Evolutionary conservation across 2,888 invertebrate genomes (phyloP), one percentile per base, ranked within the genome.

Genomic region (Theristus sp.): DNA sequence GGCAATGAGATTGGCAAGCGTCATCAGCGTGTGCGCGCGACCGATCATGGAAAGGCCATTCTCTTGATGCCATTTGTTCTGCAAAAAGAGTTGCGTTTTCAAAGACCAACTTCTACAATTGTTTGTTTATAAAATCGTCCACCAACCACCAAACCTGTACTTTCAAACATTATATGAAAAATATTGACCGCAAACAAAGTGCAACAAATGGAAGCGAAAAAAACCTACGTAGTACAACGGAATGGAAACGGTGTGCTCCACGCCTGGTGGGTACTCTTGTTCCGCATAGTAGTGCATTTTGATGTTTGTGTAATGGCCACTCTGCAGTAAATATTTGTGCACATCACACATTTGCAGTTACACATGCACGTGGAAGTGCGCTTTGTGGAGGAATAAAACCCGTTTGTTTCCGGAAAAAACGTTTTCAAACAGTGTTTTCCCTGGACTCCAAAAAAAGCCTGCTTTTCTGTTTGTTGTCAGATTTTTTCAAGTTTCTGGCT

Each of bases 1-100:
- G 0, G 83, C 83, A 68, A 86, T 83, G 26, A 96, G 80, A 72
- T 90, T 87, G 61, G 93, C 89, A 53, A 96, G 78, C 0, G 89
- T 88, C 83, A 93, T 86, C 60, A 96, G 78, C 67, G 96, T 80
- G 74, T 89, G 85, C 70, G 88, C 89, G 2, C 94, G 81, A 2
- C 65, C 66, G 62, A 86, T 84, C 1, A 86, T 83, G 59, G 80
- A 80, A 62, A 84, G 83, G 1, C 91, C 91, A 71, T 93, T 91
- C 59, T 81, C 80, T 72, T 89, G 82, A 72, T 70, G 70, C 74
- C 75, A 79, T 66, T 73, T 68, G 47, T 65, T 66, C 67, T 68
- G 61, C 29, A 66, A 60, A 49, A 38, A 6, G 38, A n/a, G n/a
- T n/a, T n/a, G n/a, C 38, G 38, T 17, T 13, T 38, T 6, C 38